Percentiles rank a stretch among this genome's conserved stretches.
Evolutionary conservation across 2,888 invertebrate species (phyloP).

Genomic region (Hirtodrosophila cameraria): DNA sequence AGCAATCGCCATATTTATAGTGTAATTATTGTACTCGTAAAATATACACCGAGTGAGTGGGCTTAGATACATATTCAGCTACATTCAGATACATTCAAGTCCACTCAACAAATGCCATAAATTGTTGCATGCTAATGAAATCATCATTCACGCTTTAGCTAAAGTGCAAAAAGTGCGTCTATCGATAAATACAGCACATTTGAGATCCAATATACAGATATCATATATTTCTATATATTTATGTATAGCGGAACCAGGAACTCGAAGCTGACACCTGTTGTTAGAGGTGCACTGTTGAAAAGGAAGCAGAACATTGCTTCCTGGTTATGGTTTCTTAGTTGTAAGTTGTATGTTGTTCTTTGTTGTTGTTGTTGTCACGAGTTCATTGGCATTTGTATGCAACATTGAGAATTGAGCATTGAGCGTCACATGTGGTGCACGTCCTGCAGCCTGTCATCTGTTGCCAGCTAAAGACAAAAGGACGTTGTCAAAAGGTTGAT

Average conservation of each 20-base stretch:
- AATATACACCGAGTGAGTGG: background rate
- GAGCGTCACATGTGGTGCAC: constrained; percentile 67
- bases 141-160: constrained; percentile 27
- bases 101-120: constrained; percentile 35
- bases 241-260: constrained; percentile 1
- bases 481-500: constrained; percentile 73
- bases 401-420: constrained; percentile 24
- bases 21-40: constrained; percentile 30
- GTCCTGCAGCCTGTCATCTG: constrained; percentile 74
- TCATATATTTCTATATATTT: too few species aligned
- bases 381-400: constrained; percentile 66
- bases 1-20: constrained; percentile 46
- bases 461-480: constrained; percentile 63
- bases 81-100: background rate
- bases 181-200: constrained; percentile 39
- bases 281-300: constrained; percentile 19
- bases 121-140: constrained; percentile 52
- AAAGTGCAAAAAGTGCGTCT: constrained; percentile 41
- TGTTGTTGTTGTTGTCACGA: constrained; percentile 9
- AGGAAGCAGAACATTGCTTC: constrained; percentile 61
- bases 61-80: background rate
- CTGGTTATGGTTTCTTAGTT: constrained; percentile 52
- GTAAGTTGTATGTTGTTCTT: too few species aligned
- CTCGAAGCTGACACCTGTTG: constrained; percentile 61
- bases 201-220: constrained; percentile 20